phyloP scores from a whole-genome alignment of 2,888 invertebrate species.

The Diloba caeruleocephala region DNA sequence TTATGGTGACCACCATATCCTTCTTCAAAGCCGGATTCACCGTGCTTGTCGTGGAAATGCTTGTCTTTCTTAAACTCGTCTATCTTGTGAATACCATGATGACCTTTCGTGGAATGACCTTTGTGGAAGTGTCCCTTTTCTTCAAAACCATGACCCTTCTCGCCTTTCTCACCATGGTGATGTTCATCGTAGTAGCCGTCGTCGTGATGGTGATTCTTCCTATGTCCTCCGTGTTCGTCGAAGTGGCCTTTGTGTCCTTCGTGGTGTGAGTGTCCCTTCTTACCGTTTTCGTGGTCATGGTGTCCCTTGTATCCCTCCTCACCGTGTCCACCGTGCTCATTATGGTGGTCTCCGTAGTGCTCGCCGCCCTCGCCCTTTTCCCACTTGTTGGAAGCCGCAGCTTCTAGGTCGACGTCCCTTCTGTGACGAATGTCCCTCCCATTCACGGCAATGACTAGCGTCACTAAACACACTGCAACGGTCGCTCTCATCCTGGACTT shows the following conservation, averaged over 20 bases:
- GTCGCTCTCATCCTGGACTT: slow-evolving; percentile 75
- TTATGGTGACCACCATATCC: slow-evolving; percentile 94
- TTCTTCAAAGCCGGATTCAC: slow-evolving; percentile 94
- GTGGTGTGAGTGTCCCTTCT: slow-evolving; percentile 92
- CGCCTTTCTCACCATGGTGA: slow-evolving; percentile 91
- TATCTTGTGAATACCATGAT: slow-evolving; percentile 94
- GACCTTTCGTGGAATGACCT: slow-evolving; percentile 95
- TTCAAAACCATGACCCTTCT: slow-evolving; percentile 88
- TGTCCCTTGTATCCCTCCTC: slow-evolving; percentile 92
- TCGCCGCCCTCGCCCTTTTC: slow-evolving; percentile 90
- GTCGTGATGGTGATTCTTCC: slow-evolving; percentile 90
- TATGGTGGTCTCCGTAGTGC: slow-evolving; percentile 90
- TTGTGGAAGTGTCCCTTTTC: slow-evolving; percentile 93
- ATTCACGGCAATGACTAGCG: slow-evolving; percentile 78
- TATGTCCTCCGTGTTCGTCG: slow-evolving; percentile 90
- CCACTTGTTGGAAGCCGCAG: slow-evolving; percentile 85
- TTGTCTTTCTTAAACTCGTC: slow-evolving; percentile 96
- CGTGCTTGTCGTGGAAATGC: slow-evolving; percentile 95
- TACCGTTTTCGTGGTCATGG: slow-evolving; percentile 91
- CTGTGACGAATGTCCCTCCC: slow-evolving; percentile 84
- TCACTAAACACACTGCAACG: slow-evolving; percentile 75
- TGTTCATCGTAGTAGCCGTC: slow-evolving; percentile 91
- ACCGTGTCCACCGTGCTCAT: slow-evolving; percentile 90
- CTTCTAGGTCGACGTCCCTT: slow-evolving; percentile 84
- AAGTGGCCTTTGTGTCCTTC: slow-evolving; percentile 90